Evolutionary conservation across 2,888 invertebrate species (phyloP), one percentile per base, ranked within the genome.

Genomic region (Tetramorium bicarinatum): DNA sequence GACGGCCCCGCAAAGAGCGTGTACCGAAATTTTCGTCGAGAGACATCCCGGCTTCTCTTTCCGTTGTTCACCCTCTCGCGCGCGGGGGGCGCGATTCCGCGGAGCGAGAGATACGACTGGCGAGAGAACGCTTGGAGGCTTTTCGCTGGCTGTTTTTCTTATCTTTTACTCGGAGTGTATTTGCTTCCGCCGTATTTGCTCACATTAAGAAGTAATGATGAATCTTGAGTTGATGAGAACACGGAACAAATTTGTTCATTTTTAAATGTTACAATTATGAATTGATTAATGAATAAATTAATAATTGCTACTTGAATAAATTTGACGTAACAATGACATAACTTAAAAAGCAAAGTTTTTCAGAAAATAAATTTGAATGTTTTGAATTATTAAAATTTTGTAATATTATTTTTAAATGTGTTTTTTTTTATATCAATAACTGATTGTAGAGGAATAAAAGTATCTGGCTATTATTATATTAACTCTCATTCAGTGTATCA

Each of bases 1-100:
- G 84, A 87, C 88, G 86, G 91, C 92, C 91, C 92, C 92, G 92
- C 93, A 91, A 93, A 93, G 92, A 92, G 91, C 92, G 88, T 92
- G 92, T 93, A 92, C 93, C 89, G 87, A 88, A 91, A 92, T 93
- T 93, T 91, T 91, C 88, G 77, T 74, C 87, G 87, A 84, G 88
- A 87, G 89, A 91, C 84, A 75, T 85, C 86, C 74, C 74, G 74
- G 82, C 82, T 85, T 81, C 76, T 85, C 87, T 85, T 84, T 85
- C 49, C 67, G 82, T 54, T 69, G 82, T 82, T 82, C 83, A 49
- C 54, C 54, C 29, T 34, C 29, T 34, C 29, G 29, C 29, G 29
- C 25, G 25, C 25, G 25, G 4, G 29, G 29, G 29, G 11, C 66
- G 47, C 62, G 83, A 74, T 11, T 52, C 29, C 41, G 47, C 61